Percentiles rank a stretch among this genome's conserved stretches.
These are phyloP conservation scores for Macquaria australasica DNA, from an alignment of 2,113 vertebrate genomes.

Conservation along the genomic window DNA sequence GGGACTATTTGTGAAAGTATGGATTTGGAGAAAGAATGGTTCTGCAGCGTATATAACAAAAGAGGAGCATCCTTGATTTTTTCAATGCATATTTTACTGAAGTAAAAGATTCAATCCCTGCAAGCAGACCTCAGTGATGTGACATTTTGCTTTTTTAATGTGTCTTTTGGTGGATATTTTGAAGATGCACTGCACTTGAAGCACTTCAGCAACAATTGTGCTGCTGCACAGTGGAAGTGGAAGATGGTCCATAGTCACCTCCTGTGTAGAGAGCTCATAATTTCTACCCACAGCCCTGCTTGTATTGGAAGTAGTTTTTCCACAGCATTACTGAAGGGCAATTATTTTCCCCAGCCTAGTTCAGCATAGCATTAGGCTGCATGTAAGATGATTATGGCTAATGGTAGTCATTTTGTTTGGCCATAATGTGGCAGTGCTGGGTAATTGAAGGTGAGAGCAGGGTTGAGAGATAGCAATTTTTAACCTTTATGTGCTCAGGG, in stretches of 20 bases:
- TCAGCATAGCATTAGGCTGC: slow-evolving; percentile 62
- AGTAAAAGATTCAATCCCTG: not conserved
- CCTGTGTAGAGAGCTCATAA: slow-evolving; percentile 21
- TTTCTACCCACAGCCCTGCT: slow-evolving; percentile 17
- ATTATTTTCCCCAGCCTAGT: slow-evolving; percentile 59
- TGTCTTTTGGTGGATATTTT: not conserved
- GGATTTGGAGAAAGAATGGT: not conserved
- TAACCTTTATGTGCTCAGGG: slow-evolving; percentile 64
- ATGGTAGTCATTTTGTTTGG: slow-evolving; percentile 78
- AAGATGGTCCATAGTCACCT: slow-evolving; percentile 4
- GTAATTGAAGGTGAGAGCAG: slow-evolving; percentile 71
- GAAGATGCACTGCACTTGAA: slow-evolving; percentile 5
- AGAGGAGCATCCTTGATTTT: not conserved
- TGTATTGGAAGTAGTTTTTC: slow-evolving; percentile 32
- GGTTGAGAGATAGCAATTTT: slow-evolving; percentile 62
- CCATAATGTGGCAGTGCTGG: slow-evolving; percentile 69
- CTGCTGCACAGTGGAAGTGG: not conserved
- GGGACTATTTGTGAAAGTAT: not conserved
- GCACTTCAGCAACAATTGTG: not conserved
- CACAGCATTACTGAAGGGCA: slow-evolving; percentile 47
- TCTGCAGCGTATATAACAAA: not conserved
- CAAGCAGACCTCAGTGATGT: not conserved
- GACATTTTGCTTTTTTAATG: not conserved
- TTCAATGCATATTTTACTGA: not conserved
- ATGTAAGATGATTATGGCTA: slow-evolving; percentile 75